Evolutionary conservation across 2,888 invertebrate genomes (phyloP), one percentile per base, ranked within the genome.

Genomic region (Agrochola macilenta): DNA sequence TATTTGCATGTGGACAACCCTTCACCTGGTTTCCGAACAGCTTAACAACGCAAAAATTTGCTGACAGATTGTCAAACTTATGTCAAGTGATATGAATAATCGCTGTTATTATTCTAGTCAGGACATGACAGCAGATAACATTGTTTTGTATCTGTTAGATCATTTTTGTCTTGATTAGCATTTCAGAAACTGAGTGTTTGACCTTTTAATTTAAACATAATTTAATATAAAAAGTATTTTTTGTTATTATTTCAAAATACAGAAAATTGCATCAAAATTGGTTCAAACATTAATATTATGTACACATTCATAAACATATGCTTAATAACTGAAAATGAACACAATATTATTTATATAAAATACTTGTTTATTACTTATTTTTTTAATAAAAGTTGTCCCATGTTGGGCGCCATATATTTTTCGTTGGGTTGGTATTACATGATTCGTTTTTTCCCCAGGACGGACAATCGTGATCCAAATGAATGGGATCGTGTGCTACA

Each of bases 401-500:
- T 54, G 82, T 26, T 85, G 86, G 85, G 84, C 65, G 84, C 80
- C 83, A 85, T n/a, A 9, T 49, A 20, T n/a, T 30, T 65, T 30
- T 64, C 60, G 1, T 60, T 65, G 5, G 54, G 49, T 69, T 79
- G 57, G 60, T 72, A 69, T 17, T 49, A 64, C 20, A 66, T 52
- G 26, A 63, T 26, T 23, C 30, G 14, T 73, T 79, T 84, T 79
- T 76, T 86, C 75, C 79, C 26, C 85, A 88, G 88, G 88, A 88
- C 17, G 88, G 74, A 64, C 76, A 81, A 60, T 74, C 79, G 75
- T 81, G 61, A 85, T 54, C 46, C 66, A 66, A 73, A 64, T 23
- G 30, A 75, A 65, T 69, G 60, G 46, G 73, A 70, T 73, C 70
- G 70, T 63, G 52, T 64, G 65, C 64, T 23, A 70, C 88, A 86